Percentiles rank a stretch among this genome's conserved stretches.
Evolutionary conservation across 2,888 invertebrate genomes (phyloP).

Genomic region (Odontocolon sp.): DNA sequence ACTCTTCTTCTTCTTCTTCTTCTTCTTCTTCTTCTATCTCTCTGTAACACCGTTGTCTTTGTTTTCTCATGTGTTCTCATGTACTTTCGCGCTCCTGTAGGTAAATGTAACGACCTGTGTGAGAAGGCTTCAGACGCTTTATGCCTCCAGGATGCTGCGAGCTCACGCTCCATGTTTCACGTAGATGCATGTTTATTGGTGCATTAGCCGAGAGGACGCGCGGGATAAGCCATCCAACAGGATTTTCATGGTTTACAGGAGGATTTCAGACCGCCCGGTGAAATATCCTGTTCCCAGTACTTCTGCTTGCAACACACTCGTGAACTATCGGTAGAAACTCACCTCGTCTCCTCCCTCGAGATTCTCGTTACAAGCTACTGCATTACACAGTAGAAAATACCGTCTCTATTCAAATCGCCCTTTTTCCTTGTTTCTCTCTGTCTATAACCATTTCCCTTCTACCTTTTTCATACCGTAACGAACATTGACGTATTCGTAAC

Average conservation of each 20-base stretch:
- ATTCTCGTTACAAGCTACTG: slow-evolving; percentile 38
- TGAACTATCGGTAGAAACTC: slow-evolving; percentile 33
- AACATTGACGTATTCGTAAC: too few species aligned
- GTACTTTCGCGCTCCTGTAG: neutral
- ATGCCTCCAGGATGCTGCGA: slow-evolving; percentile 41
- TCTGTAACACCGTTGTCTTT: neutral
- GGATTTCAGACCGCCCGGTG: slow-evolving; percentile 66
- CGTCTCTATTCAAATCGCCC: too few species aligned
- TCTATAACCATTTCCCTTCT: too few species aligned
- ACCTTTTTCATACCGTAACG: too few species aligned
- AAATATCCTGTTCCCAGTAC: slow-evolving; percentile 65
- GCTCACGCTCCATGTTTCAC: slow-evolving; percentile 61
- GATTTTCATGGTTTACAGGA: slow-evolving; percentile 73
- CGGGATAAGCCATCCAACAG: slow-evolving; percentile 65
- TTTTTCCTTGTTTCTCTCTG: slow-evolving; percentile 1
- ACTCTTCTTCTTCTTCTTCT: too few species aligned
- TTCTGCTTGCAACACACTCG: neutral
- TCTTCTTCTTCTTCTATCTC: too few species aligned
- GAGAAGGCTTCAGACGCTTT: slow-evolving; percentile 40
- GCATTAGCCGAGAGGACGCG: slow-evolving; percentile 67
- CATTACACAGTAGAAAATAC: too few species aligned
- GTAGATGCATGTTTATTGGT: slow-evolving; percentile 77
- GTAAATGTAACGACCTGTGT: slow-evolving; percentile 11
- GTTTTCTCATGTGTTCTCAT: neutral
- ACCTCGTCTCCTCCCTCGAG: slow-evolving; percentile 7